Percentiles rank a stretch among this genome's conserved stretches.
phyloP scores from a whole-genome alignment of 2,113 vertebrate genomes.

The Pseudorectes ferrugineus region DNA sequence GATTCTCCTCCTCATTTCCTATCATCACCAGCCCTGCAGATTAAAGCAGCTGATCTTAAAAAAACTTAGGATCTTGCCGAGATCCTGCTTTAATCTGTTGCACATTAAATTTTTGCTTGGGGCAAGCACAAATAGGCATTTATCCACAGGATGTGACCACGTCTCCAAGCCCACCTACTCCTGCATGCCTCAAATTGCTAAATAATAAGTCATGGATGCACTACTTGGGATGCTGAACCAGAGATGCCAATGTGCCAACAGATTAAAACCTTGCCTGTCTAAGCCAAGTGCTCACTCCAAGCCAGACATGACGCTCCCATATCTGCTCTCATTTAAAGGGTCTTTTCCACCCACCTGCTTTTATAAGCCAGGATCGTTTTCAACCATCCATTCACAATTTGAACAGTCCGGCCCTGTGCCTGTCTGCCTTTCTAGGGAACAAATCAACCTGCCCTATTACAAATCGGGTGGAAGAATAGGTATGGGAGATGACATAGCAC shows the following conservation, averaged over 20 bases:
- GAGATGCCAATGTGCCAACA: rapidly evolving
- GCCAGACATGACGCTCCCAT: rapidly evolving
- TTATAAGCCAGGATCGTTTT: background rate
- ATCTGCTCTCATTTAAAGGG: background rate
- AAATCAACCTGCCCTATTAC: background rate
- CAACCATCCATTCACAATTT: background rate
- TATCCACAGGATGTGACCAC: background rate
- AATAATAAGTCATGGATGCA: background rate
- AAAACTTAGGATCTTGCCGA: background rate
- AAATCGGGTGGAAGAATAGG: background rate
- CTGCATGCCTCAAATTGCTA: background rate
- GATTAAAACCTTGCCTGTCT: background rate
- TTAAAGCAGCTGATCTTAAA: background rate
- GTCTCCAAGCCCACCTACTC: background rate
- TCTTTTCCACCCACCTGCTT: background rate
- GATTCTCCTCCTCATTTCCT: background rate
- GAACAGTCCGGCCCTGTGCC: background rate
- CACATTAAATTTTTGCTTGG: background rate
- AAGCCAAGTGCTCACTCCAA: background rate
- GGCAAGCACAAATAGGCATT: background rate
- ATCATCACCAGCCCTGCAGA: background rate
- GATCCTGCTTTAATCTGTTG: background rate
- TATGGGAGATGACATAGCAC: background rate
- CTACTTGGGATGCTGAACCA: background rate
- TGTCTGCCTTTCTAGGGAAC: background rate